phyloP scores from a whole-genome alignment of 2,888 invertebrate species.

The Calliopum simillimum region DNA sequence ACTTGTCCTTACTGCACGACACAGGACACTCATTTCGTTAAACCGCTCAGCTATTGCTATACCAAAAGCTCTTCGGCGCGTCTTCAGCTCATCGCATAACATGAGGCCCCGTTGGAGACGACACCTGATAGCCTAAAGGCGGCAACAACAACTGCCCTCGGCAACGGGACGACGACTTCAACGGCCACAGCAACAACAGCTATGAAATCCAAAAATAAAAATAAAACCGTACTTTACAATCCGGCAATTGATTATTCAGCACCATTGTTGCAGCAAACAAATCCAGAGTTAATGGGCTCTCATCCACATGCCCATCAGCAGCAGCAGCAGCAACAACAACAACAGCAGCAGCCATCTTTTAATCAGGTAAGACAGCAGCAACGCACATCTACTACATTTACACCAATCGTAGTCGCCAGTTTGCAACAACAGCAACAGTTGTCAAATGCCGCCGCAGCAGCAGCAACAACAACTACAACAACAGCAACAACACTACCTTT shows the following conservation, averaged over 20 bases:
- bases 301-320: conserved; percentile 62
- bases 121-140: conserved; percentile 44
- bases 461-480: conserved; percentile 40
- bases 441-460: conserved; percentile 37
- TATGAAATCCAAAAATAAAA: conserved; percentile 40
- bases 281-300: conserved; percentile 61
- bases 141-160: conserved; percentile 49
- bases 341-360: conserved; percentile 36
- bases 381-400: conserved; percentile 23
- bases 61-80: conserved; percentile 78
- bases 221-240: conserved; percentile 58
- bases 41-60: conserved; percentile 87
- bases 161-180: conserved; percentile 45
- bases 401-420: conserved; percentile 29
- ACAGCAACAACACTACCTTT: conserved; percentile 46
- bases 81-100: conserved; percentile 89
- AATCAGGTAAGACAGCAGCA: conserved; percentile 42
- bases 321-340: conserved; percentile 49
- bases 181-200: conserved; percentile 49
- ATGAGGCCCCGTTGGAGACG: conserved; percentile 78
- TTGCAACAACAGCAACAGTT: conserved; percentile 41
- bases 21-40: conserved; percentile 94
- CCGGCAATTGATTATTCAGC: conserved; percentile 64
- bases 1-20: conserved; percentile 92
- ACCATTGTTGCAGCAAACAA: conserved; percentile 63